Conservation (phyloP, 2,113 vertebrate genomes). For the Sinocyclocheilus grahami region DNA sequence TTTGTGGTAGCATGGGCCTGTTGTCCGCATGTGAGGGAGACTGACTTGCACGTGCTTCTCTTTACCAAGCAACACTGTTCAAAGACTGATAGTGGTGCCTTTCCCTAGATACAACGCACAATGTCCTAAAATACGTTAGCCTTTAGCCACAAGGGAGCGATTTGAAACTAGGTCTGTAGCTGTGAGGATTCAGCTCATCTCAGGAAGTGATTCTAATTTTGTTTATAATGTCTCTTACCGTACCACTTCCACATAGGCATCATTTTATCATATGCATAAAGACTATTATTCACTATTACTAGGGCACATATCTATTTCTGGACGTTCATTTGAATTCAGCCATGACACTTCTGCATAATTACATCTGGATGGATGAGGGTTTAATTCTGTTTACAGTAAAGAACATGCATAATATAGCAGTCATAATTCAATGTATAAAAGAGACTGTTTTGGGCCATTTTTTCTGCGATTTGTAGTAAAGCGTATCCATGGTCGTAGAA, state of each 20-base stretch:
- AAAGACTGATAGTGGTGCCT: constrained; percentile 4
- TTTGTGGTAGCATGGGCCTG: constrained; percentile 33
- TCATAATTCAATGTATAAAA: neutral
- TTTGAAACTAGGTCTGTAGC: neutral
- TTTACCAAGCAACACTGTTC: neutral
- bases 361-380: neutral
- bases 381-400: neutral
- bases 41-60: constrained; percentile 30
- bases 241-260: neutral
- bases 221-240: neutral
- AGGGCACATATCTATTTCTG: neutral
- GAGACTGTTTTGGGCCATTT: too few relatives aligned
- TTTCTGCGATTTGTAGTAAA: neutral
- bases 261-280: neutral
- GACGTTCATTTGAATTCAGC: neutral
- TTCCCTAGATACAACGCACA: neutral
- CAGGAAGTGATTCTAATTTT: constrained; percentile 12
- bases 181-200: constrained; percentile 8
- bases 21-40: constrained; percentile 34
- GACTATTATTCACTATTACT: neutral
- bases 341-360: constrained; percentile 13
- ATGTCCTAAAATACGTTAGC: neutral
- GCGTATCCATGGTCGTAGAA: neutral
- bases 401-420: neutral
- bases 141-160: neutral